These are phyloP conservation scores for Daboia siamensis DNA, from an alignment of 2,113 vertebrate species.

Conservation along the genomic window DNA sequence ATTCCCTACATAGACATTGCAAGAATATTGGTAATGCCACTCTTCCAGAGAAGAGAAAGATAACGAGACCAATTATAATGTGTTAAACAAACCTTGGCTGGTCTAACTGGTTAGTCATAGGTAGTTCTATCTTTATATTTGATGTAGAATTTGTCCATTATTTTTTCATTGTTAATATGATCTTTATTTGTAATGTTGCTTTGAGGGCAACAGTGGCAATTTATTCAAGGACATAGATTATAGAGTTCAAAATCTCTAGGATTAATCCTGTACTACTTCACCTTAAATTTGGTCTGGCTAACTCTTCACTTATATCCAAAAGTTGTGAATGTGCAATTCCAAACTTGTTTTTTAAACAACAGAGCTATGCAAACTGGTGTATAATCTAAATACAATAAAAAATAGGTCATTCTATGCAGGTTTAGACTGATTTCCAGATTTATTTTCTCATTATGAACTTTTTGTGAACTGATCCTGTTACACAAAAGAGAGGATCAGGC, in stretches of 20 bases:
- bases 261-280: neutral
- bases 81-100: neutral
- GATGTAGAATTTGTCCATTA: neutral
- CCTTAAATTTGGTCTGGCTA: neutral
- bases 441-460: neutral
- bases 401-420: neutral
- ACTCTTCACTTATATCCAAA: neutral
- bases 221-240: fast-evolving
- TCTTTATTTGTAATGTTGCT: neutral
- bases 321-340: neutral
- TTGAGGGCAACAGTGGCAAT: neutral
- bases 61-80: neutral
- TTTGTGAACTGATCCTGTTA: neutral
- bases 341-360: neutral
- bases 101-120: neutral
- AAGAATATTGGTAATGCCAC: constrained; percentile 37
- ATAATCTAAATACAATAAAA: neutral
- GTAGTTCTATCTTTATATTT: constrained; percentile 7
- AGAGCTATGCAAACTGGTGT: neutral
- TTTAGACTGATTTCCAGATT: neutral
- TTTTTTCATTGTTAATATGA: constrained; percentile 17
- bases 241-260: neutral
- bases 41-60: constrained; percentile 43
- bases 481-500: neutral
- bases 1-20: constrained; percentile 40